phyloP scores from a whole-genome alignment of 2,888 invertebrate genomes.

The Chesias legatella region DNA sequence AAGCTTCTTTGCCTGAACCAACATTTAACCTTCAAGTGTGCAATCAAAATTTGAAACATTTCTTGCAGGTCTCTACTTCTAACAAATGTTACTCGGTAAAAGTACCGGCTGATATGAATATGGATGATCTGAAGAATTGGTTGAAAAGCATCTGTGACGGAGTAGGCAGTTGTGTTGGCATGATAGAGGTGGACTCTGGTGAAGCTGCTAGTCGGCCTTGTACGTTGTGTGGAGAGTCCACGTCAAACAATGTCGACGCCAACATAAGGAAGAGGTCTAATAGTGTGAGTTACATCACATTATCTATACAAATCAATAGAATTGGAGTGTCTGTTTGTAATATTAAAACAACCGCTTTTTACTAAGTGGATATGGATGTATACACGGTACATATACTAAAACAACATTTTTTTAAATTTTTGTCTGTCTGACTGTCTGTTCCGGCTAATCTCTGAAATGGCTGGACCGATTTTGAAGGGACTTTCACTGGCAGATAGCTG shows the following conservation, averaged over 20 bases:
- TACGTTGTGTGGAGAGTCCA: constrained; percentile 65
- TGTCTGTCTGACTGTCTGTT: too few relatives aligned
- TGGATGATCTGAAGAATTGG: constrained; percentile 73
- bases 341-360: too few relatives aligned
- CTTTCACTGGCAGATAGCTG: too few relatives aligned
- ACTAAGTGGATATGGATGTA: too few relatives aligned
- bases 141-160: constrained; percentile 73
- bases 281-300: constrained; percentile 53
- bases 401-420: too few relatives aligned
- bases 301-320: too few relatives aligned
- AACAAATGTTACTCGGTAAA: constrained; percentile 78
- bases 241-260: constrained; percentile 53
- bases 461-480: too few relatives aligned
- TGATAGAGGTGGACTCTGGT: constrained; percentile 74
- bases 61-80: constrained; percentile 58
- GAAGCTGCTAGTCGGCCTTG: constrained; percentile 69
- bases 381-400: too few relatives aligned
- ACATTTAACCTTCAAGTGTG: too few relatives aligned
- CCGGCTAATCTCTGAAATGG: too few relatives aligned
- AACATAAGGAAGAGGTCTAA: constrained; percentile 53
- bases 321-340: too few relatives aligned
- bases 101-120: constrained; percentile 72
- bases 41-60: background rate
- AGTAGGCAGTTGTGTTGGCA: constrained; percentile 78
- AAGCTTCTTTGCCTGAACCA: too few relatives aligned